These are phyloP conservation scores for Zootoca vivipara DNA, from an alignment of 2,113 vertebrate genomes.

Conservation along the genomic window DNA sequence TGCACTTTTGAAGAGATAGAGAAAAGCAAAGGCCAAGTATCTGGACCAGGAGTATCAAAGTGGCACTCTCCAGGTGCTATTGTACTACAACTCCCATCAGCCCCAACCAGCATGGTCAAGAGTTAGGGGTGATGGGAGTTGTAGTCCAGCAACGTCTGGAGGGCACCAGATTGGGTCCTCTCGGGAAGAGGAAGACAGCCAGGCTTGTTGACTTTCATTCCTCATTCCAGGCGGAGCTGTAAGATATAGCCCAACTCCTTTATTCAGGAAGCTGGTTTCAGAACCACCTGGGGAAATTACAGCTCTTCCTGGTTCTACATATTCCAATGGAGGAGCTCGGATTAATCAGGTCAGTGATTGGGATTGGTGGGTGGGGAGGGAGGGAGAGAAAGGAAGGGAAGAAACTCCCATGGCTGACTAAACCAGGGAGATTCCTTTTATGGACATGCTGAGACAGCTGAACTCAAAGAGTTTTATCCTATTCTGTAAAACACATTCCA, in stretches of 20 bases:
- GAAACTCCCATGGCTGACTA: constrained; percentile 7
- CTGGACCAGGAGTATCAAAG: neutral
- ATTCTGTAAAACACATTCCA: constrained; percentile 17
- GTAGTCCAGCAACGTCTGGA: neutral
- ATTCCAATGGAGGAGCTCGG: neutral
- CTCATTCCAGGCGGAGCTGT: neutral
- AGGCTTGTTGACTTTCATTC: neutral
- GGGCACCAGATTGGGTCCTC: neutral
- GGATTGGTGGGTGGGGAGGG: neutral
- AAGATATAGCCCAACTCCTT: neutral
- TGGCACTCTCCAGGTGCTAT: neutral
- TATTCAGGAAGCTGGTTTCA: neutral
- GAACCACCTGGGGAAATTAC: neutral
- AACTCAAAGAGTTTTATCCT: neutral
- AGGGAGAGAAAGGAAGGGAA: neutral
- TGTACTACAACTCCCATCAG: neutral
- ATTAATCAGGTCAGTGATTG: neutral
- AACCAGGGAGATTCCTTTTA: constrained; percentile 29
- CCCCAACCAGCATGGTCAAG: neutral
- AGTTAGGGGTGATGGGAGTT: neutral
- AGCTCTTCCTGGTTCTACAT: neutral
- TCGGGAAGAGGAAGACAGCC: neutral
- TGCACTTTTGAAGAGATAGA: too few species aligned
- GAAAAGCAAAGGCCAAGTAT: neutral
- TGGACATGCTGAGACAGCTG: constrained; percentile 17